These are phyloP conservation scores for Macrobrachium nipponense DNA, from an alignment of 1,140 invertebrate genomes.

Conservation along the genomic window DNA sequence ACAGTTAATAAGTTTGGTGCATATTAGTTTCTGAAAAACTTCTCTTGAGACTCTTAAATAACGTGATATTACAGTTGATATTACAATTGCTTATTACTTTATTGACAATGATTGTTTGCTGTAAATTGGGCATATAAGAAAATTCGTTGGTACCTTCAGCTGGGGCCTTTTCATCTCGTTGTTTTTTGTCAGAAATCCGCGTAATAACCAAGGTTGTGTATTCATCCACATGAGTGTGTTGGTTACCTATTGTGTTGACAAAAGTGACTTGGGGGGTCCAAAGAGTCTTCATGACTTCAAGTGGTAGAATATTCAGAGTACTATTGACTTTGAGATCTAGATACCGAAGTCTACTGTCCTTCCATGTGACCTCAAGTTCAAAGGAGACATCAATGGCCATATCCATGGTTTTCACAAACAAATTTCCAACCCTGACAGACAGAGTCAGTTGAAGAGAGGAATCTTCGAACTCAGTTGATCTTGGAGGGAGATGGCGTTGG, in stretches of 20 bases:
- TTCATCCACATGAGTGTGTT: slow-evolving; percentile 4
- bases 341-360: slow-evolving; percentile 23
- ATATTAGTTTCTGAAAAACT: no score
- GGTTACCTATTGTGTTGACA: slow-evolving; percentile 2
- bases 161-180: slow-evolving; percentile 11
- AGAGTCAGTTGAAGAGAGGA: slow-evolving; percentile 8
- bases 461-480: background rate
- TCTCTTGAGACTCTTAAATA: no score
- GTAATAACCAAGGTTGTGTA: background rate
- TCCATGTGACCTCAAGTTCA: slow-evolving; percentile 22
- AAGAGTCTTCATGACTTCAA: background rate
- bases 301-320: slow-evolving; percentile 10
- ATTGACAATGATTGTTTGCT: no score
- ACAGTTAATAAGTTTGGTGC: background rate
- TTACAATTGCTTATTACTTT: no score
- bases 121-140: background rate
- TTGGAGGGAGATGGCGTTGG: slow-evolving; percentile 53
- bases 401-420: slow-evolving; percentile 16
- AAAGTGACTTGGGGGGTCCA: slow-evolving; percentile 31
- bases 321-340: slow-evolving; percentile 20
- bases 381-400: slow-evolving; percentile 33
- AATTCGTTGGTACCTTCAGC: slow-evolving; percentile 7
- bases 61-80: no score
- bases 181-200: background rate
- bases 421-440: background rate